Base-by-base conservation (phyloP, 2,797 vertebrate genomes). In the Acanthiza pusilla region DNA sequence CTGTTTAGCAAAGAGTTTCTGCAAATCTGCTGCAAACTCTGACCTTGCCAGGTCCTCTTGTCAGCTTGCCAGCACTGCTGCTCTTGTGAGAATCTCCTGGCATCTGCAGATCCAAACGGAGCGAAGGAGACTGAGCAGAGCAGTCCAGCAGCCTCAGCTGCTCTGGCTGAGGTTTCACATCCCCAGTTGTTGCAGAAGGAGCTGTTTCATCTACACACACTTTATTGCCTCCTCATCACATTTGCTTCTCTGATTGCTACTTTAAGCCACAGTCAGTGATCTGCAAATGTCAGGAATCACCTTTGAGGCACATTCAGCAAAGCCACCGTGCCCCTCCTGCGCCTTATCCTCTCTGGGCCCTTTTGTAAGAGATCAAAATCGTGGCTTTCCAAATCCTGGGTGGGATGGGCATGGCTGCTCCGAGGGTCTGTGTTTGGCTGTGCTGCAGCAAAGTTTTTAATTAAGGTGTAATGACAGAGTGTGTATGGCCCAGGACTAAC, bases 361-460 rank as follows among this genome's bases (percentile, higher is more conserved):
- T 58, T 38, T 19, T 21, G 17, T 11, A 30, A 48, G 42, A 43
- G 30, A 58, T 26, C 3, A 10, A 4, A 43, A 26, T 5, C 1
- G 3, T 42, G 57, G 9, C 11, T 65, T 77, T 36, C 62, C 19
- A 4, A 10, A 25, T 7, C 7, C 38, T 4, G 6, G 0, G 2
- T 38, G 65, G 25, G 29, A 19, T 34, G 6, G 21, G 20, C 13
- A 2, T 1, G 27, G 38, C 32, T 50, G 48, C 77, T 50, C 58
- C 0, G 1, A 23, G 77, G 38, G 23, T 53, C 42, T 9, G 38
- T 0, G n/a, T 12, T 16, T 14, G 11, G 58, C 61, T 25, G 29
- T 4, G 5, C 5, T 58, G 84, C 66, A 22, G 40, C 11, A 1
- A 27, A 19, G 29, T 13, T 83, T 86, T 83, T 58, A 65, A 74